Evolutionary conservation across 2,113 vertebrate genomes (phyloP), one percentile per base, ranked within the genome.

Genomic region (Dromas ardeola): DNA sequence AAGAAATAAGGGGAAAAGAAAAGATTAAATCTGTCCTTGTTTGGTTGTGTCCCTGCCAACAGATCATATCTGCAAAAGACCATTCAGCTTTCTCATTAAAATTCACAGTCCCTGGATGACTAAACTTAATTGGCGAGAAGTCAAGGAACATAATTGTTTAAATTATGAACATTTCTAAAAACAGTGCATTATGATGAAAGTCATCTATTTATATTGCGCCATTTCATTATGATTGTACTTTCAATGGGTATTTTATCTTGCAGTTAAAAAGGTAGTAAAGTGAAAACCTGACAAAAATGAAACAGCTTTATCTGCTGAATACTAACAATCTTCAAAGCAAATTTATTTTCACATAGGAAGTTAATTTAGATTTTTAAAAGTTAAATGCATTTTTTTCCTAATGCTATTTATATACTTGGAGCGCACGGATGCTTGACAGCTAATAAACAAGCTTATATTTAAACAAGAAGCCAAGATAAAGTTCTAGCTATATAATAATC

Each of bases 121-220:
- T 95, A 90, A 97, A 97, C 71, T 97, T 98, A 98, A 98, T 96
- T 97, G 97, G 90, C 56, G 38, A 97, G 55, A 98, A 97, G 91
- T 96, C 93, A 96, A 97, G 91, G 94, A 96, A 94, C 89, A 95
- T 97, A 97, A 98, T 91, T 97, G 95, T 97, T 98, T 97, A 97
- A 98, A 97, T 98, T 93, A 96, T 49, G 56, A 98, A 86, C 84
- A 94, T 95, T 97, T 98, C 97, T 88, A 95, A 95, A 98, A 98
- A 83, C 67, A 96, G 87, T 77, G 89, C 52, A 78, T 97, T 96
- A 89, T 90, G 89, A 95, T 97, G 91, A 96, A 96, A 97, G 70
- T 69, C n/a, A 93, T 96, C 66, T 96, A 96, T 97, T 98, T 98
- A 95, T 81, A 88, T 67, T 93, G 79, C 66, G 58, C 85, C 38